Base-by-base conservation (phyloP, 53 echinoderm and acorn worm species). In the Luidia sarsii region DNA sequence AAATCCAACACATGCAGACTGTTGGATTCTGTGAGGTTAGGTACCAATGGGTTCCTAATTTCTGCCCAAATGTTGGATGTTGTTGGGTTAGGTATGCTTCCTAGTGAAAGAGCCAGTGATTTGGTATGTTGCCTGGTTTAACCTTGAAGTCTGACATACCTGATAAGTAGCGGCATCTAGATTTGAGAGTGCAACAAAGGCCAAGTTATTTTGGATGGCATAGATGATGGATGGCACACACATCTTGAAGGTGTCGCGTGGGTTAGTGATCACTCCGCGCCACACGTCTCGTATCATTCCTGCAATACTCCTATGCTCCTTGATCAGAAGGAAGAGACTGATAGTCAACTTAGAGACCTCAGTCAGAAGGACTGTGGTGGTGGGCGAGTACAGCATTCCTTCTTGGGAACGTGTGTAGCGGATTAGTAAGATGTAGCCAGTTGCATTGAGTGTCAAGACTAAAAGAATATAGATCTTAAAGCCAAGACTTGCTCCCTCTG, bases 101-200 rank as follows among this genome's bases (percentile, higher is more conserved):
- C n/a, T n/a, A n/a, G n/a, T n/a, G n/a, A n/a, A n/a, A n/a, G n/a
- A n/a, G n/a, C n/a, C n/a, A n/a, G n/a, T n/a, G n/a, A n/a, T n/a
- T n/a, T n/a, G n/a, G n/a, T n/a, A n/a, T n/a, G n/a, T n/a, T n/a
- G n/a, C n/a, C n/a, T n/a, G n/a, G n/a, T n/a, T n/a, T n/a, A n/a
- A n/a, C n/a, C n/a, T n/a, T n/a, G n/a, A n/a, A n/a, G n/a, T n/a
- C 24, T 28, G 32, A 24, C 64, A 29, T 82, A 99, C 99, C 99
- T 99, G 99, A 55, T 99, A 99, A 2, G 99, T 99, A 14, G 93
- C 99, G 14, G 99, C 99, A 87, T 99, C 99, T 64, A 99, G 71
- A 37, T 99, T 94, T 8, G 99, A 94, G 37, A 97, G 83, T 1
- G 99, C 99, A 46, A 94, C 83, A 74, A 99, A 99, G 1, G 99